Conservation (phyloP, 2,797 vertebrate genomes). For the Graptemys geographica region DNA sequence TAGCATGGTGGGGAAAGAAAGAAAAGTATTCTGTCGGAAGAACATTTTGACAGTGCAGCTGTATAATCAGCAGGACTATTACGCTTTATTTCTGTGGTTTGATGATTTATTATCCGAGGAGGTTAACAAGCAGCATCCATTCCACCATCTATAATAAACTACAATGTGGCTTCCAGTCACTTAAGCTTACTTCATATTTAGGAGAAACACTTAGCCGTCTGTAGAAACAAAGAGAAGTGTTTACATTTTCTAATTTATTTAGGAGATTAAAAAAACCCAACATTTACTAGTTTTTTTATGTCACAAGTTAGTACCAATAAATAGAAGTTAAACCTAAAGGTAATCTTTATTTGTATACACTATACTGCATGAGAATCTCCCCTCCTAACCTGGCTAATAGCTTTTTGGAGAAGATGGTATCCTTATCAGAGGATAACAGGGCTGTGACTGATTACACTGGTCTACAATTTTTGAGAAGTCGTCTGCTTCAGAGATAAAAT, state of each 20-base stretch:
- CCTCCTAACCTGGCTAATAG: neutral
- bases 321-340: neutral
- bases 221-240: neutral
- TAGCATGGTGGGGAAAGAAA: neutral
- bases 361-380: neutral
- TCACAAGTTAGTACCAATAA: neutral
- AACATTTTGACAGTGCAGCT: neutral
- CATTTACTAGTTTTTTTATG: neutral
- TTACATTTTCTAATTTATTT: neutral
- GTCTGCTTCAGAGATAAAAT: no score
- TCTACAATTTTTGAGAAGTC: no score
- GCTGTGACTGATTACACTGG: neutral
- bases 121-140: neutral
- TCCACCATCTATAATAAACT: neutral
- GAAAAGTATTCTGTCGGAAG: neutral
- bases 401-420: neutral
- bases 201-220: neutral
- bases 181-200: neutral
- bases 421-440: neutral
- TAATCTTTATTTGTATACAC: neutral
- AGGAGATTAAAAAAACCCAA: neutral
- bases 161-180: neutral
- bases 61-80: neutral
- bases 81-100: neutral
- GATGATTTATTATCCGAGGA: neutral